Conservation (phyloP, 2,113 vertebrate species). For the Oryctolagus cuniculus region DNA sequence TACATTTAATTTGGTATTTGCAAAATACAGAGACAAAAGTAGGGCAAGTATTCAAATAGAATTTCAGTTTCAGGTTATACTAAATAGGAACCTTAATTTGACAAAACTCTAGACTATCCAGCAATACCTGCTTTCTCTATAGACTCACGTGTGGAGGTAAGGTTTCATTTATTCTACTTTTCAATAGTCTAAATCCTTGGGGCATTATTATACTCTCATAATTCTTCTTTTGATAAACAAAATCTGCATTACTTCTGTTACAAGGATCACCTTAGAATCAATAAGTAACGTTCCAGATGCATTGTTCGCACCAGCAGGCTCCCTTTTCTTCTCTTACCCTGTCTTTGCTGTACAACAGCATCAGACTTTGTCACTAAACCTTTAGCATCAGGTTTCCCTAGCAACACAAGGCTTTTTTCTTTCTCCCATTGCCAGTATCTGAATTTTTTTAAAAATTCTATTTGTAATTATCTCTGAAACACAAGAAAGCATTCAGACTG, state of each 20-base stretch:
- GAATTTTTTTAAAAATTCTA: constrained; percentile 70
- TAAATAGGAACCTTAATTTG: constrained; percentile 38
- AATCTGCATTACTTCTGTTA: constrained; percentile 58
- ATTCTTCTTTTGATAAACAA: constrained; percentile 63
- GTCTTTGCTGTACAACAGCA: constrained; percentile 59
- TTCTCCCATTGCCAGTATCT: constrained; percentile 60
- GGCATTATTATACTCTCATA: constrained; percentile 64
- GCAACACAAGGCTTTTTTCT: constrained; percentile 85
- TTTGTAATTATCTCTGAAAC: constrained; percentile 20
- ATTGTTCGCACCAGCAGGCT: constrained; percentile 65
- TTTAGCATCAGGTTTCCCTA: constrained; percentile 87
- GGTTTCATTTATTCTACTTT: constrained; percentile 61
- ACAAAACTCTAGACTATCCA: background rate
- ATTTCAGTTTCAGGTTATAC: background rate
- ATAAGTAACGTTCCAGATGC: constrained; percentile 63
- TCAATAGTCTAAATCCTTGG: constrained; percentile 62
- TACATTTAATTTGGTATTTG: constrained; percentile 37
- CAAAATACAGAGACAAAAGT: constrained; percentile 34
- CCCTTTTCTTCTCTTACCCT: constrained; percentile 60
- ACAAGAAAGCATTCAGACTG: constrained; percentile 65
- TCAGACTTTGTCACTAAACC: constrained; percentile 82
- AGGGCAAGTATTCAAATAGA: background rate
- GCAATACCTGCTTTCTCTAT: background rate
- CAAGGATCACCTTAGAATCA: constrained; percentile 58
- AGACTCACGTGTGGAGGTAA: constrained; percentile 58